phyloP scores from a whole-genome alignment of 2,888 invertebrate genomes.

The Rugalucina vietnamica region DNA sequence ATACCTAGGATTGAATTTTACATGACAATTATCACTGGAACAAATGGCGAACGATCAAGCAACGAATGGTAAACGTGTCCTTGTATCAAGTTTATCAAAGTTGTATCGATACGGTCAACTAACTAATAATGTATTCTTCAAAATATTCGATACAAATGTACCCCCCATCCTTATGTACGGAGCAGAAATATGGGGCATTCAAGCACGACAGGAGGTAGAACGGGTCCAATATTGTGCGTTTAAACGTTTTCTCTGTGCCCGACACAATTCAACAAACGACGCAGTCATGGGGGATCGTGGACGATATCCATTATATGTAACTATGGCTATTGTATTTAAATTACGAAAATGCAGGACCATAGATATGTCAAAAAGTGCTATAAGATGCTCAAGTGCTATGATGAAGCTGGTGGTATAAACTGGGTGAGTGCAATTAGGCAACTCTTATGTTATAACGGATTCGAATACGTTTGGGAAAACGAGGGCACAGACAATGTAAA shows the following conservation, averaged over 20 bases:
- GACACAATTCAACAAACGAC: too few relatives aligned
- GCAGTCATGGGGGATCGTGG: slow-evolving; percentile 32
- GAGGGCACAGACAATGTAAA: background rate
- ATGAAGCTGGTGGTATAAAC: slow-evolving; percentile 13
- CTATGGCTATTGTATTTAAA: slow-evolving; percentile 11
- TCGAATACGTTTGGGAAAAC: slow-evolving; percentile 22
- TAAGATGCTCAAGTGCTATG: slow-evolving; percentile 13
- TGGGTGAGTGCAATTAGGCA: too few relatives aligned
- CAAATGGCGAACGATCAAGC: too few relatives aligned
- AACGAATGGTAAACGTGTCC: too few relatives aligned
- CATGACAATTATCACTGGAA: slow-evolving; percentile 25
- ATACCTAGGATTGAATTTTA: slow-evolving; percentile 41
- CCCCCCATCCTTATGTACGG: slow-evolving; percentile 31
- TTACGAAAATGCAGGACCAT: slow-evolving; percentile 33
- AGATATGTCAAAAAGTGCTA: background rate
- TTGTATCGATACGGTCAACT: background rate
- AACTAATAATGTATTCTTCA: slow-evolving; percentile 21
- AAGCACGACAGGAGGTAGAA: slow-evolving; percentile 20
- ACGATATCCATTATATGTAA: slow-evolving; percentile 29
- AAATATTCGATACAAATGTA: slow-evolving; percentile 45
- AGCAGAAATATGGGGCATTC: slow-evolving; percentile 41
- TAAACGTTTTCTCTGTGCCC: slow-evolving; percentile 25
- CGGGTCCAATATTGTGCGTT: slow-evolving; percentile 29
- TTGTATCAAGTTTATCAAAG: background rate
- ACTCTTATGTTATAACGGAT: slow-evolving; percentile 18